Base-by-base conservation (phyloP, 2,113 vertebrate species). In the Tachuris rubrigastra region DNA sequence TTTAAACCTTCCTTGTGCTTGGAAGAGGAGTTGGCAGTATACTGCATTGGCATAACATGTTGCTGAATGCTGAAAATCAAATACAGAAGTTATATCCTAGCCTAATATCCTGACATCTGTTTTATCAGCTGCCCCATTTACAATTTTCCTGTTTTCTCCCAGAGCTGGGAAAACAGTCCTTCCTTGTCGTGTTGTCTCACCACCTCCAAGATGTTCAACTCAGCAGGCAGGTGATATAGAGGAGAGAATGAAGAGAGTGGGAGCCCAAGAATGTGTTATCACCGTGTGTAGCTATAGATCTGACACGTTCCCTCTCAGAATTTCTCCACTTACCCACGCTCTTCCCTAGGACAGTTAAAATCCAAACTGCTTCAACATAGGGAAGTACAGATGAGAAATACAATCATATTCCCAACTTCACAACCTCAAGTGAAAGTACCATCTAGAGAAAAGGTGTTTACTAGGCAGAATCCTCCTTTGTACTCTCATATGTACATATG, bases 151-250 rank as follows among this genome's bases (percentile, higher is more conserved):
- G n/a, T 80, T 56, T 59, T 85, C 33, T 84, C 14, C 16, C 66
- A 72, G 56, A 89, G 23, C 49, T 87, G 30, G 66, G 23, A 89
- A 84, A 91, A 79, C 46, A 75, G 50, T 74, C 56, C 39, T 77
- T 85, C 55, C 56, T 78, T 67, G 58, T 76, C 15, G 0, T 63
- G 60, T 68, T 78, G 58, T 73, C 75, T 91, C 68, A 92, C 85
- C 87, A 94, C 79, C 85, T 95, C 76, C 90, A 89, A 77, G 88
- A 85, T 58, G 68, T 74, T 74, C 47, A 90, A 9, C 15, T 94
- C 59, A 49, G 65, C 47, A 92, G 79, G 73, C 76, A 95, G 93
- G 93, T 95, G 95, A 92, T 71, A 44, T 75, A 93, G 72, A 96
- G 52, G 52, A 83, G 59, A 84, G 83, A 93, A 74, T 44, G 68